phyloP scores from a whole-genome alignment of 2,113 vertebrate species.

The Micronycteris hirsuta region DNA sequence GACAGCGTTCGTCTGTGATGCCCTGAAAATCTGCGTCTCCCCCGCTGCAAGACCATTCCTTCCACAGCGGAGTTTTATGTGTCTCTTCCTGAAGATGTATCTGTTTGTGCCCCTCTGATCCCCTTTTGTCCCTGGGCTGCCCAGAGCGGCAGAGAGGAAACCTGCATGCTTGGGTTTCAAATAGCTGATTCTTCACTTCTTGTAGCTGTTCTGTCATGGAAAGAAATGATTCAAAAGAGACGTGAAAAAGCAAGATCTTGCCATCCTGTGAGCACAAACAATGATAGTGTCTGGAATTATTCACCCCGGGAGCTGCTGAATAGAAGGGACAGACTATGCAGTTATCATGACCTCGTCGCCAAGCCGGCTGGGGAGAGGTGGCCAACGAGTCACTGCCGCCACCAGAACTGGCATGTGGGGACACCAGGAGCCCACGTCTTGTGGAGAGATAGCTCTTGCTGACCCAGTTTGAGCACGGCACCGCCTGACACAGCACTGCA shows the following conservation, averaged over 20 bases:
- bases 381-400: conserved; percentile 51
- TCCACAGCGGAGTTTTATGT: background rate
- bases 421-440: conserved; percentile 51
- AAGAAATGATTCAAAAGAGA: conserved; percentile 51
- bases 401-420: background rate
- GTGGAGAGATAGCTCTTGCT: conserved; percentile 46
- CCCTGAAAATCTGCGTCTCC: background rate
- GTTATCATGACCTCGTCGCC: conserved; percentile 55
- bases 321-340: conserved; percentile 54
- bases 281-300: conserved; percentile 63
- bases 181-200: conserved; percentile 33
- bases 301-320: conserved; percentile 71
- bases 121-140: background rate
- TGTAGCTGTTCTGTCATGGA: conserved; percentile 31
- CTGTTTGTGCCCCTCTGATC: background rate
- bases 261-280: conserved; percentile 48
- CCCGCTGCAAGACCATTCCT: background rate
- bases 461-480: conserved; percentile 78
- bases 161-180: background rate
- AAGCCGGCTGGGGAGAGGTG: conserved; percentile 52
- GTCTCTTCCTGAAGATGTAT: background rate
- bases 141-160: background rate
- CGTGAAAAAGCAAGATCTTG: conserved; percentile 54
- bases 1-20: background rate
- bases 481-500: conserved; percentile 53